A percentile compares a stretch with the other conserved stretches of the same genome.
These are phyloP conservation scores for Pyrgus malvae DNA, from an alignment of 2,888 invertebrate species.

Conservation along the genomic window DNA sequence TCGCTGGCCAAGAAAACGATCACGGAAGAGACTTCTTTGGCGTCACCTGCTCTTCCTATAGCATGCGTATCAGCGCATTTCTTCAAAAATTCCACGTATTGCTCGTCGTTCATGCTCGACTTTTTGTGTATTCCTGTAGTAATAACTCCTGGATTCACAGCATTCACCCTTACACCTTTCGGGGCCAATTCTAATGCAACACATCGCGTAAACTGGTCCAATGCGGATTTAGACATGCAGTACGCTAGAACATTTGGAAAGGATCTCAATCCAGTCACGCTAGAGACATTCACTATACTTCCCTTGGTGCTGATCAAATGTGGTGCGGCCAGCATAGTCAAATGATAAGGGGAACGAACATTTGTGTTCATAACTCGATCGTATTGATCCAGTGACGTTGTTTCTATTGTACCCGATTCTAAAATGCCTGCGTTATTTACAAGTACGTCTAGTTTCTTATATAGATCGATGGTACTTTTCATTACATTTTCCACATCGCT, in stretches of 20 bases:
- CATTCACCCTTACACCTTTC: slow-evolving; percentile 92
- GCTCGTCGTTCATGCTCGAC: slow-evolving; percentile 89
- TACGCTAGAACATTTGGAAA: slow-evolving; percentile 96
- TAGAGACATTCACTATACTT: slow-evolving; percentile 95
- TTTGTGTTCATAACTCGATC: slow-evolving; percentile 94
- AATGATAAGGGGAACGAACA: slow-evolving; percentile 87
- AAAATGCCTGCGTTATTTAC: slow-evolving; percentile 95
- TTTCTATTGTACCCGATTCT: slow-evolving; percentile 90
- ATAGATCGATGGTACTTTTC: slow-evolving; percentile 84
- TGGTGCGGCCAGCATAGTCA: slow-evolving; percentile 92
- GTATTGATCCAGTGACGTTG: slow-evolving; percentile 89
- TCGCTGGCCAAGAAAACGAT: slow-evolving; percentile 95
- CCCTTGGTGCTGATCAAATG: slow-evolving; percentile 90
- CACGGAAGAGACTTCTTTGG: slow-evolving; percentile 91
- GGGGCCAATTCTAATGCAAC: slow-evolving; percentile 91
- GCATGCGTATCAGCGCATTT: slow-evolving; percentile 93
- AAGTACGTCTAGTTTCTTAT: slow-evolving; percentile 87
- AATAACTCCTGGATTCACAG: slow-evolving; percentile 97
- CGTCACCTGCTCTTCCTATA: slow-evolving; percentile 91
- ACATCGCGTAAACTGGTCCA: slow-evolving; percentile 97
- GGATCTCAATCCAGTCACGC: slow-evolving; percentile 93
- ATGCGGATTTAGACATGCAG: slow-evolving; percentile 94
- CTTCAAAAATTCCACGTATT: slow-evolving; percentile 90
- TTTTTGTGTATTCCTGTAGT: slow-evolving; percentile 91
- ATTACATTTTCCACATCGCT: slow-evolving; percentile 85